Evolutionary conservation across 2,888 invertebrate genomes (phyloP).

Genomic region (Chaitophorus viminalis): DNA sequence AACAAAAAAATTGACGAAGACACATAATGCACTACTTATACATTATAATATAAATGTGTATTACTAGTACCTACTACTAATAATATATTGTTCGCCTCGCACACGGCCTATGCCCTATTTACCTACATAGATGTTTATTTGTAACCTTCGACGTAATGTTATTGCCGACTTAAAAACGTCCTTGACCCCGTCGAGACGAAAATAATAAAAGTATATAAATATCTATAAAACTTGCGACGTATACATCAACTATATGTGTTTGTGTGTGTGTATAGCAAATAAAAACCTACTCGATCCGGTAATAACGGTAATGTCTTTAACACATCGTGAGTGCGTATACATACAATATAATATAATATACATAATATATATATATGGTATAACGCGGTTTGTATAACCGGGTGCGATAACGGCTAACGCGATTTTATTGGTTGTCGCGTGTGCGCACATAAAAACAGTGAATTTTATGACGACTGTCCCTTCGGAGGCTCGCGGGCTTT

Average conservation of each 20-base stretch:
- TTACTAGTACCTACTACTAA: too few species aligned
- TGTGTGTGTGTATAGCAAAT: not conserved
- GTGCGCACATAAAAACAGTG: slow-evolving; percentile 34
- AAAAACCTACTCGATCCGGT: slow-evolving; percentile 21
- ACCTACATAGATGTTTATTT: too few species aligned
- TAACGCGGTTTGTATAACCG: not conserved
- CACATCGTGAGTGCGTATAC: not conserved
- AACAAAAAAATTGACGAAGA: too few species aligned
- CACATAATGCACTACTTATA: too few species aligned
- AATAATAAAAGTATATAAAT: slow-evolving; percentile 29
- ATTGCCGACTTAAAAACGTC: not conserved
- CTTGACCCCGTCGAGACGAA: slow-evolving; percentile 27
- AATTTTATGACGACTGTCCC: slow-evolving; percentile 53
- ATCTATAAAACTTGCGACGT: not conserved
- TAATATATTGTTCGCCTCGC: too few species aligned
- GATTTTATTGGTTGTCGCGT: slow-evolving; percentile 47
- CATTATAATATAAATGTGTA: too few species aligned
- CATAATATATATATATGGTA: too few species aligned
- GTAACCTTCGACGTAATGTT: too few species aligned
- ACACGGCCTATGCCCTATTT: too few species aligned
- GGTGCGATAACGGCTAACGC: slow-evolving; percentile 17
- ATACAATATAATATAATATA: not conserved
- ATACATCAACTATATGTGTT: not conserved
- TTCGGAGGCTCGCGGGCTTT: not conserved
- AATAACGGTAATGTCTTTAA: slow-evolving; percentile 30